Evolutionary conservation across 2,797 vertebrate genomes (phyloP).

Genomic region (Petrocephalus schoutedeni): DNA sequence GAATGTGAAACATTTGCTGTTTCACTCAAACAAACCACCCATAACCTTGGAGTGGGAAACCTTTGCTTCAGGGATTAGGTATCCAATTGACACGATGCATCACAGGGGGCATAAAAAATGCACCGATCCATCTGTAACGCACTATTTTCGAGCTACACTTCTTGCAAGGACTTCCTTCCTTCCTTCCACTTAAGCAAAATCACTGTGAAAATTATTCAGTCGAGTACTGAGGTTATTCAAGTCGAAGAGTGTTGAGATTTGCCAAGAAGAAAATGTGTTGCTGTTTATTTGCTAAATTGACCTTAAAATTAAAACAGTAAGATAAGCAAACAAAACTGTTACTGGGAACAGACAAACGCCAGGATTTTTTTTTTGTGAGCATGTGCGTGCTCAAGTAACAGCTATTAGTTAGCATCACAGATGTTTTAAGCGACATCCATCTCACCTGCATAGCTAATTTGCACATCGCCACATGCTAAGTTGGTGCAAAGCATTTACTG

Average conservation of each 20-base stretch:
- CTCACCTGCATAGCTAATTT: neutral
- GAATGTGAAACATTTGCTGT: neutral
- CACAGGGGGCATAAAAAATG: neutral
- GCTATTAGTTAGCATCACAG: neutral
- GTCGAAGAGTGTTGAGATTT: neutral
- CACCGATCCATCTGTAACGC: neutral
- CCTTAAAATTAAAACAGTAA: neutral
- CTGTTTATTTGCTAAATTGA: neutral
- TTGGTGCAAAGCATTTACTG: neutral
- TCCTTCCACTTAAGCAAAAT: too few relatives aligned
- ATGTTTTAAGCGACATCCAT: neutral
- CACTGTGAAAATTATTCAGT: too few relatives aligned
- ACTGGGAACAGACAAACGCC: neutral
- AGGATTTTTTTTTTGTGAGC: neutral
- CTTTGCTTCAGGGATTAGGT: neutral
- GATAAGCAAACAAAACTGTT: neutral
- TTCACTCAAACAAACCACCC: neutral
- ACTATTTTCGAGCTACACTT: neutral
- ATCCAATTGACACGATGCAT: neutral
- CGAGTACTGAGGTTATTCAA: neutral
- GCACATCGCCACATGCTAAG: neutral
- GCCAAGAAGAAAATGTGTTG: neutral
- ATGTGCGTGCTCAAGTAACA: neutral
- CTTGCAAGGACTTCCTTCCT: neutral
- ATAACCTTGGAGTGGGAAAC: neutral